Conservation (phyloP, 2,113 vertebrate species). For the Tupaia chinensis region DNA sequence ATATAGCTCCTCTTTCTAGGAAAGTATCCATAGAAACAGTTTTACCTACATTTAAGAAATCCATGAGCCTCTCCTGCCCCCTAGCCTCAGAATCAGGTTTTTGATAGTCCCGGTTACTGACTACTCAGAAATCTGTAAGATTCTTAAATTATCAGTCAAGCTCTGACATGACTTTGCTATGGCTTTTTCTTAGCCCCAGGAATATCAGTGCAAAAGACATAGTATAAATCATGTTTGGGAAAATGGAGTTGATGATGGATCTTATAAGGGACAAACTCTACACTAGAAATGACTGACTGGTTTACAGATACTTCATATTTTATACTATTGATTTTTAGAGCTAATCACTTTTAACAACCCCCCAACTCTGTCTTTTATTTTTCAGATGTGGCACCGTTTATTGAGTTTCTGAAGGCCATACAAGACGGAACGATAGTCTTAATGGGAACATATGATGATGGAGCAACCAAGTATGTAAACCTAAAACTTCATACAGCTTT, state of each 20-base stretch:
- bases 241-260: neutral
- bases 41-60: neutral
- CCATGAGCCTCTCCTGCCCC: neutral
- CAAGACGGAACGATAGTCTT: conserved; percentile 94
- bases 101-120: neutral
- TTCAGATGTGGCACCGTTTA: conserved; percentile 93
- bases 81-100: neutral
- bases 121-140: neutral
- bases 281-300: neutral
- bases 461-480: conserved; percentile 94
- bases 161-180: neutral
- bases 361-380: conserved; percentile 40
- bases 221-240: neutral
- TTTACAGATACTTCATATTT: neutral
- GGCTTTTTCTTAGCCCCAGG: neutral
- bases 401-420: conserved; percentile 94
- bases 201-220: neutral
- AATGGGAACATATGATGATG: conserved; percentile 97
- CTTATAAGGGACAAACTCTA: neutral
- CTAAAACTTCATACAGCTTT: neutral
- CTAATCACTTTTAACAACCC: neutral
- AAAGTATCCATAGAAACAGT: neutral
- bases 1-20: neutral
- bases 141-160: neutral
- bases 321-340: neutral